These are phyloP conservation scores for Onychomys leucogaster DNA, from an alignment of 2,797 vertebrate species.

Conservation along the genomic window DNA sequence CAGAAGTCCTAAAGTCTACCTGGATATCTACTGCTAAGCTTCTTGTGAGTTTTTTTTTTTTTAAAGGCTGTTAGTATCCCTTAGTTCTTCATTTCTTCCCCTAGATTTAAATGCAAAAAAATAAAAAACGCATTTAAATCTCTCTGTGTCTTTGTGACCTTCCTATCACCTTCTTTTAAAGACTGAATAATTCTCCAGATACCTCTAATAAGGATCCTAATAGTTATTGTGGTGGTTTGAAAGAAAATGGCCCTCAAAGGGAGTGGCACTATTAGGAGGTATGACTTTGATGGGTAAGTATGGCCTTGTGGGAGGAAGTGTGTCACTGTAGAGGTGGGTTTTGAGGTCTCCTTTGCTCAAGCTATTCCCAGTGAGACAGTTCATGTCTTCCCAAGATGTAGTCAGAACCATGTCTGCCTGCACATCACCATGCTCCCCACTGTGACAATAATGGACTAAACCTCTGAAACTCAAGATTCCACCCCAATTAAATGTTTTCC, in stretches of 20 bases:
- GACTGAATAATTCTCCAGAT: neutral
- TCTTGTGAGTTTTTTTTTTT: neutral
- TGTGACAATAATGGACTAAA: neutral
- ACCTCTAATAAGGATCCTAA: neutral
- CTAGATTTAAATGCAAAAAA: neutral
- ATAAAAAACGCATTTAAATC: neutral
- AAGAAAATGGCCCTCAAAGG: neutral
- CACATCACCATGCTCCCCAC: neutral
- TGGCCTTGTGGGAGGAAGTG: neutral
- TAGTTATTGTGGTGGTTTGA: neutral
- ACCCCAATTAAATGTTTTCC: neutral
- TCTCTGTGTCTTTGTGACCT: neutral
- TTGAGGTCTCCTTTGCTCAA: neutral
- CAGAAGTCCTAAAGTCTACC: neutral
- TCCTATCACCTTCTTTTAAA: neutral
- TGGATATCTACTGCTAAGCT: neutral
- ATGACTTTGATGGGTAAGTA: too few species aligned
- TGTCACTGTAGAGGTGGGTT: neutral
- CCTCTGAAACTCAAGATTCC: neutral
- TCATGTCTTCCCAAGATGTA: neutral
- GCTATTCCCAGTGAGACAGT: neutral
- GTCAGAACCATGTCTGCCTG: neutral
- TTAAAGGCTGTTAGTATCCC: neutral
- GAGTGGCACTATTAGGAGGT: neutral
- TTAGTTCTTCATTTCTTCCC: neutral